A percentile compares a stretch with the other conserved stretches of the same genome.
Conservation (phyloP, 2,888 invertebrate genomes). For the Luperina testacea region DNA sequence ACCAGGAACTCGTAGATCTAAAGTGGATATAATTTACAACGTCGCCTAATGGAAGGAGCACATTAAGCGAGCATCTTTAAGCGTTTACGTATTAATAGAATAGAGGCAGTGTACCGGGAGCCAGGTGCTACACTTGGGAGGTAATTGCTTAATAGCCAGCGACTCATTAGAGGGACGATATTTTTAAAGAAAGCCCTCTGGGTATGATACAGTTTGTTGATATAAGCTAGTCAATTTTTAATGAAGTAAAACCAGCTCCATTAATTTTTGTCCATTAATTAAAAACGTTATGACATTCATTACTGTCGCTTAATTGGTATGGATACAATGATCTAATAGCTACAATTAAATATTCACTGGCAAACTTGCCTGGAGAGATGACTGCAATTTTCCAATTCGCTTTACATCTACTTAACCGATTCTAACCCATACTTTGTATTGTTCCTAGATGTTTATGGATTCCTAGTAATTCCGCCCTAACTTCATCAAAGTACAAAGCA, state of each 20-base stretch:
- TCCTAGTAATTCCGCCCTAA: conserved; percentile 34
- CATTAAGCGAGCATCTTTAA: conserved; percentile 85
- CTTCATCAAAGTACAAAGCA: conserved; percentile 36
- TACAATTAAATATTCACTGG: not conserved
- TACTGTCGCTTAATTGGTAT: not conserved
- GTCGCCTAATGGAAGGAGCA: conserved; percentile 86
- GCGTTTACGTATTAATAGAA: conserved; percentile 88
- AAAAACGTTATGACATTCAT: conserved; percentile 6
- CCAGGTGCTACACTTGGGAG: conserved; percentile 83
- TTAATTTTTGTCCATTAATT: conserved; percentile 19
- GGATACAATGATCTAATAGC: not conserved
- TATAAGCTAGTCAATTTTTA: conserved; percentile 36
- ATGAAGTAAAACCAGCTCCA: conserved; percentile 32
- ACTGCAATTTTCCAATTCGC: not conserved
- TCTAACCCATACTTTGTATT: not conserved
- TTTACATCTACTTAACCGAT: not conserved
- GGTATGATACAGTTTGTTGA: conserved; percentile 43
- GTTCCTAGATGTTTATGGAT: conserved; percentile 23
- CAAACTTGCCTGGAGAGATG: not conserved
- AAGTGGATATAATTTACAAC: conserved; percentile 87
- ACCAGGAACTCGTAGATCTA: conserved; percentile 80
- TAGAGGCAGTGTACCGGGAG: conserved; percentile 69
- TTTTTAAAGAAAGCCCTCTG: conserved; percentile 71
- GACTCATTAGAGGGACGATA: conserved; percentile 76
- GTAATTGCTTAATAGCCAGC: conserved; percentile 83